These are phyloP conservation scores for Gortyna flavago DNA, from an alignment of 2,888 invertebrate genomes.

Conservation along the genomic window DNA sequence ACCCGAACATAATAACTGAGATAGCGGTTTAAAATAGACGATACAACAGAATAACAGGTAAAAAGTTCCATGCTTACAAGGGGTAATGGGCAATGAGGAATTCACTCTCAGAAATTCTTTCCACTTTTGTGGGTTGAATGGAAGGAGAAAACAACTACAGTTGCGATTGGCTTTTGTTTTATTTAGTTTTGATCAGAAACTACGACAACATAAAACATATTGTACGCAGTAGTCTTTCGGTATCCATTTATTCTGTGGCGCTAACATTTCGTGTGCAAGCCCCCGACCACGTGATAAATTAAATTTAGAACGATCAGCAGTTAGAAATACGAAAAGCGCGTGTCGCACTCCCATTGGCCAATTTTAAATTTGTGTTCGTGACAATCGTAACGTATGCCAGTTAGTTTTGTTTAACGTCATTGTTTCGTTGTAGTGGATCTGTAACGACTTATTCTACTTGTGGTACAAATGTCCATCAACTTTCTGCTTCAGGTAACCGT, in stretches of 20 bases:
- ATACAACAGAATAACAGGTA: neutral
- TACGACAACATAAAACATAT: neutral
- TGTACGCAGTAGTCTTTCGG: constrained; percentile 19
- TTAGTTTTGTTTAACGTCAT: constrained; percentile 13
- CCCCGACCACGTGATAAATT: constrained; percentile 75
- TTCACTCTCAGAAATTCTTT: neutral
- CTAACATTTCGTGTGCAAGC: constrained; percentile 68
- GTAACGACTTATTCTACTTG: too few species aligned
- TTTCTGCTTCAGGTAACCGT: neutral
- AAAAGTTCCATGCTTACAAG: constrained; percentile 22
- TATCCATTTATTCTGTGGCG: constrained; percentile 17
- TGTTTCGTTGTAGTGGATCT: neutral
- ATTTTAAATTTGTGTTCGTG: constrained; percentile 63
- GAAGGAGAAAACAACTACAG: neutral
- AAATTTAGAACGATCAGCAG: constrained; percentile 65
- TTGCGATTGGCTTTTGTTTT: neutral
- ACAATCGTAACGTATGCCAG: constrained; percentile 49
- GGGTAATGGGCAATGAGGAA: neutral
- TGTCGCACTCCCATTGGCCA: constrained; percentile 64
- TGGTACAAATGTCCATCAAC: neutral
- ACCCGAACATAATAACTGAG: constrained; percentile 34
- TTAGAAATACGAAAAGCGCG: constrained; percentile 69
- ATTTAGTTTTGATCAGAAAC: neutral
- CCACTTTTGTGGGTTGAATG: neutral
- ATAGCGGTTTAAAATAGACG: constrained; percentile 49